Evolutionary conservation across 2,888 invertebrate genomes (phyloP).

Genomic region (Lochmaea crataegi): DNA sequence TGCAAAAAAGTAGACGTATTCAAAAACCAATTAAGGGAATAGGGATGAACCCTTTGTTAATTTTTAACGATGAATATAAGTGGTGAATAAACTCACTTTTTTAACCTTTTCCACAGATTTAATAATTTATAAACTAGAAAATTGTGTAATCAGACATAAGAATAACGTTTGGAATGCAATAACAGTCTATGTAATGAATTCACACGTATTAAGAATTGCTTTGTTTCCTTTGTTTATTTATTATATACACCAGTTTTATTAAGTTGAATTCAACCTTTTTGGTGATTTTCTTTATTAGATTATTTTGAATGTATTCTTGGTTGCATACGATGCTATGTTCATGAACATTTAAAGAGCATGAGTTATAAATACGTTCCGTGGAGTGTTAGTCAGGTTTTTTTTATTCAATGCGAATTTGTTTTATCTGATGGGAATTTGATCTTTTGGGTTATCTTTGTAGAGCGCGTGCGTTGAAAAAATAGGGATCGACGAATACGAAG

Average conservation of each 20-base stretch:
- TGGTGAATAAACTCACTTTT: background rate
- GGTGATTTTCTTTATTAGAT: too few relatives aligned
- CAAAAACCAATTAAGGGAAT: background rate
- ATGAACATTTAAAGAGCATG: too few relatives aligned
- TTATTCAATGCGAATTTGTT: slow-evolving; percentile 14
- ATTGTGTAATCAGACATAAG: too few relatives aligned
- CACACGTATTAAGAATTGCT: too few relatives aligned
- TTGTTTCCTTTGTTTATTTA: too few relatives aligned
- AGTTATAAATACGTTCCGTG: background rate
- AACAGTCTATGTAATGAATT: too few relatives aligned
- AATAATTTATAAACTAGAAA: background rate
- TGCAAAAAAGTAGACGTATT: background rate
- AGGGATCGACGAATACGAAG: background rate
- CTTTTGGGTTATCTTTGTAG: background rate
- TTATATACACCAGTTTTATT: too few relatives aligned
- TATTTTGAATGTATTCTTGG: too few relatives aligned
- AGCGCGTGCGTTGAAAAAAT: background rate
- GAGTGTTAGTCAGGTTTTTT: background rate
- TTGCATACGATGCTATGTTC: too few relatives aligned
- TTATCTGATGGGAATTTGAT: slow-evolving; percentile 17
- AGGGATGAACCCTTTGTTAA: background rate
- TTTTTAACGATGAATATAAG: background rate
- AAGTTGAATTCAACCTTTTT: too few relatives aligned
- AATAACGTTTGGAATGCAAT: too few relatives aligned
- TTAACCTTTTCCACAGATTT: background rate